These are phyloP conservation scores for Hermatobates lingyangjiaoensis DNA, from an alignment of 1,140 invertebrate genomes.

Conservation along the genomic window DNA sequence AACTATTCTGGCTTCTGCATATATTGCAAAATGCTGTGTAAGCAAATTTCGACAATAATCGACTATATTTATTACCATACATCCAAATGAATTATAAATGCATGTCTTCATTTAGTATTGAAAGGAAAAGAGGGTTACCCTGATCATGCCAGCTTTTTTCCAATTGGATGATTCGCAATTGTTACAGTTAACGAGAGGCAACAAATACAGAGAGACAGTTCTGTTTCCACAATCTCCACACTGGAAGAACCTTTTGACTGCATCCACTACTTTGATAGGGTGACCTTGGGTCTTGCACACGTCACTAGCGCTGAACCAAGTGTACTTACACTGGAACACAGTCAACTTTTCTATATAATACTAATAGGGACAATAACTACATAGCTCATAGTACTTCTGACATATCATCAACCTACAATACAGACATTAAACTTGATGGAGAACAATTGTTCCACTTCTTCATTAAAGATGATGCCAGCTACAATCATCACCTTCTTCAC, in stretches of 20 bases:
- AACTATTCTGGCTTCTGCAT: neutral
- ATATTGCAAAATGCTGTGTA: neutral
- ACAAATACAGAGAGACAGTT: conserved; percentile 51
- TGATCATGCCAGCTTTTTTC: conserved; percentile 58
- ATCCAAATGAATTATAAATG: neutral
- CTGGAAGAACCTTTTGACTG: conserved; percentile 75
- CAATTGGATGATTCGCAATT: conserved; percentile 55
- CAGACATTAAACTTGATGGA: no score
- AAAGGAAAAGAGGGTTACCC: conserved; percentile 7
- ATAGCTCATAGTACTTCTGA: no score
- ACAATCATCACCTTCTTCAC: no score
- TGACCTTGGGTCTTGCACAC: conserved; percentile 66
- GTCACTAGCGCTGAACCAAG: conserved; percentile 63
- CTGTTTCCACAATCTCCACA: conserved; percentile 71
- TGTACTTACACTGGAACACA: conserved; percentile 57
- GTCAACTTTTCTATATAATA: no score
- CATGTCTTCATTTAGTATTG: neutral
- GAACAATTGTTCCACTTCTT: no score
- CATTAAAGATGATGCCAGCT: no score
- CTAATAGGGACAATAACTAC: no score
- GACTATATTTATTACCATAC: neutral
- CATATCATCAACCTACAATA: no score
- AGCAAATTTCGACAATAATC: neutral
- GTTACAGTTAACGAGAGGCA: conserved; percentile 56
- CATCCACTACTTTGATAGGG: conserved; percentile 51